Evolutionary conservation across 2,797 vertebrate genomes (phyloP).

Genomic region (Chaenodraco wilsoni): DNA sequence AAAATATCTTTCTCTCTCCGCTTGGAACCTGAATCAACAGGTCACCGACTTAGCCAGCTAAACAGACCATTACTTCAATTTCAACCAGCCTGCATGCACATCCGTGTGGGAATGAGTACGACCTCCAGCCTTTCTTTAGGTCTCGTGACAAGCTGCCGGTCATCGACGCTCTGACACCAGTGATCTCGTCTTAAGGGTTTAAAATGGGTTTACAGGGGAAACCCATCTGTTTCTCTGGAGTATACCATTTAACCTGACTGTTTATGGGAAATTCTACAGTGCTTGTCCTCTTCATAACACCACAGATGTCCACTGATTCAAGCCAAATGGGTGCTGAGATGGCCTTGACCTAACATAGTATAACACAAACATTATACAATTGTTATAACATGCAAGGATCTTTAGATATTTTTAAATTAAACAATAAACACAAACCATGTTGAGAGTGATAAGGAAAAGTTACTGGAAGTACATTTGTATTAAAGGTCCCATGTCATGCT

Average conservation of each 20-base stretch:
- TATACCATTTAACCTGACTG: not conserved
- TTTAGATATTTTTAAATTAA: not conserved
- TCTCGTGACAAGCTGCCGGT: slow-evolving; percentile 10
- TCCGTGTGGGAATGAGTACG: not conserved
- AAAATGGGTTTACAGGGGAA: slow-evolving; percentile 20
- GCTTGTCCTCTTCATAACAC: not conserved
- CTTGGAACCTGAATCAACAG: no score
- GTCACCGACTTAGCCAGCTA: no score
- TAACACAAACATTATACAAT: not conserved
- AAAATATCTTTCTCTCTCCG: not conserved
- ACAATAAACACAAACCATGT: not conserved
- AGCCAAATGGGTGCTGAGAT: not conserved
- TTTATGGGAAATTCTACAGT: not conserved
- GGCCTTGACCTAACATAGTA: no score
- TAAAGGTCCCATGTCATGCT: no score
- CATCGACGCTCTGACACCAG: not conserved
- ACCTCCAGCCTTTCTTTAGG: not conserved
- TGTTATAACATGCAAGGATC: no score
- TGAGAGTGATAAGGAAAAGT: not conserved
- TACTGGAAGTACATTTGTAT: not conserved
- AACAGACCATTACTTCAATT: not conserved
- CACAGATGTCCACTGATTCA: not conserved
- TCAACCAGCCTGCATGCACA: not conserved
- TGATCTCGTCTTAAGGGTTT: slow-evolving; percentile 36
- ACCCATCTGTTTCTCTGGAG: slow-evolving; percentile 20